These are phyloP conservation scores for Oncorhynchus masou DNA, from an alignment of 2,113 vertebrate species.

Conservation along the genomic window DNA sequence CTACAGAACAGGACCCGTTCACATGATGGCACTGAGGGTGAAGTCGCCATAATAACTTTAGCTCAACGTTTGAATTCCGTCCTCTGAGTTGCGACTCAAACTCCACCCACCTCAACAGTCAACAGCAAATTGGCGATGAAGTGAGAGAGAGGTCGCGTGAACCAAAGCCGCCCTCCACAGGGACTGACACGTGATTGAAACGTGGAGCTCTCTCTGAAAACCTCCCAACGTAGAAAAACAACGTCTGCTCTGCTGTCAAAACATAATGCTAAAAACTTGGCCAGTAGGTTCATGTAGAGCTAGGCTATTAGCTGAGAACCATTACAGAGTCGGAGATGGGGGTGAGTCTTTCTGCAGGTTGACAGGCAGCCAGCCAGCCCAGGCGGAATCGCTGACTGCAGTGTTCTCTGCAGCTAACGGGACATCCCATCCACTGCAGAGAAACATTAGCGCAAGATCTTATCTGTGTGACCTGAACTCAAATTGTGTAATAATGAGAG, in stretches of 20 bases:
- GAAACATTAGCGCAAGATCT: neutral
- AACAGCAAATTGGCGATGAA: slow-evolving; percentile 46
- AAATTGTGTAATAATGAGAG: too few species aligned
- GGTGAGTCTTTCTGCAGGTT: too few species aligned
- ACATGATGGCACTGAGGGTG: slow-evolving; percentile 18
- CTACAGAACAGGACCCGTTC: slow-evolving; percentile 29
- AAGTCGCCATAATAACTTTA: slow-evolving; percentile 50
- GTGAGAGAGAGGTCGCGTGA: slow-evolving; percentile 19
- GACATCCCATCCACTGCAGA: neutral
- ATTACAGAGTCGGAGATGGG: too few species aligned
- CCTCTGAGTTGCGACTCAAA: neutral
- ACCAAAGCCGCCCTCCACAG: slow-evolving; percentile 19
- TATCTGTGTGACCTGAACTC: too few species aligned
- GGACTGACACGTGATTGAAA: slow-evolving; percentile 60
- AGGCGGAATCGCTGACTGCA: neutral
- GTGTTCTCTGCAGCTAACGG: neutral
- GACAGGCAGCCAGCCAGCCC: neutral
- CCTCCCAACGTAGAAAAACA: slow-evolving; percentile 15
- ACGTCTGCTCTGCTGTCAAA: slow-evolving; percentile 24
- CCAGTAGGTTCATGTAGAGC: neutral
- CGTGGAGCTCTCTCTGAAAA: slow-evolving; percentile 26
- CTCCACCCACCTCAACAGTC: neutral
- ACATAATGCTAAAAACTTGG: slow-evolving; percentile 1
- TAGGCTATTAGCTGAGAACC: too few species aligned
- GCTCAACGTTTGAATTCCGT: slow-evolving; percentile 24